Conservation (phyloP, 2,797 vertebrate species). For the Cuculus canorus region DNA sequence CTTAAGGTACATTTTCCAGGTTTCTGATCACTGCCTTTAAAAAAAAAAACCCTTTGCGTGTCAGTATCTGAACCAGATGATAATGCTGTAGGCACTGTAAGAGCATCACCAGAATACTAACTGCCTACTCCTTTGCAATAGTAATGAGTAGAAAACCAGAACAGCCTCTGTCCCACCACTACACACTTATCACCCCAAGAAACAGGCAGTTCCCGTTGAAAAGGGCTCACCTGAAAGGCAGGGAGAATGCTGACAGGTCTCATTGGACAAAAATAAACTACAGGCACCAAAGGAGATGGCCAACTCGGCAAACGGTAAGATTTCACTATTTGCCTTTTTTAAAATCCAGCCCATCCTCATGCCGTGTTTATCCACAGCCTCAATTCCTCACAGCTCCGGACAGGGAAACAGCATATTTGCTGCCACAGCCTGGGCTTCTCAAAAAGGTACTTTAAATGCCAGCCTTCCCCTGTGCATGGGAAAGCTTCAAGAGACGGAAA, state of each 20-base stretch:
- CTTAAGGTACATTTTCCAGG: not conserved
- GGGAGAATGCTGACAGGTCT: not conserved
- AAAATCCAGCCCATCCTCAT: not conserved
- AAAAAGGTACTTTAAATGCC: not conserved
- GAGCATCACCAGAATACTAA: not conserved
- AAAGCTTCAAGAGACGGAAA: not conserved
- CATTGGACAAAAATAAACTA: not conserved
- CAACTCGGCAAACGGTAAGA: not conserved
- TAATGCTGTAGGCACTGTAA: constrained; percentile 8
- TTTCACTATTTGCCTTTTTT: not conserved
- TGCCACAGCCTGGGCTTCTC: not conserved
- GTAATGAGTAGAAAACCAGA: not conserved
- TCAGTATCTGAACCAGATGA: not conserved
- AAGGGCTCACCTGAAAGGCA: not conserved
- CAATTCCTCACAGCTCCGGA: not conserved
- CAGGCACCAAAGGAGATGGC: not conserved
- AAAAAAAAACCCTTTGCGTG: not conserved
- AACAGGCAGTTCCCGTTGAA: not conserved
- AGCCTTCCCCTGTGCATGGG: not conserved
- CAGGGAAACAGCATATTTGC: not conserved
- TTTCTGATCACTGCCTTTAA: not conserved
- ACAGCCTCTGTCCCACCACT: not conserved
- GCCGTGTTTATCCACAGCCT: not conserved
- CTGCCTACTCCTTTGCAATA: not conserved
- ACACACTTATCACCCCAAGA: fast-evolving